Evolutionary conservation across 2,888 invertebrate genomes (phyloP), one percentile per base, ranked within the genome.

Genomic region (Aporophyla lueneburgensis): DNA sequence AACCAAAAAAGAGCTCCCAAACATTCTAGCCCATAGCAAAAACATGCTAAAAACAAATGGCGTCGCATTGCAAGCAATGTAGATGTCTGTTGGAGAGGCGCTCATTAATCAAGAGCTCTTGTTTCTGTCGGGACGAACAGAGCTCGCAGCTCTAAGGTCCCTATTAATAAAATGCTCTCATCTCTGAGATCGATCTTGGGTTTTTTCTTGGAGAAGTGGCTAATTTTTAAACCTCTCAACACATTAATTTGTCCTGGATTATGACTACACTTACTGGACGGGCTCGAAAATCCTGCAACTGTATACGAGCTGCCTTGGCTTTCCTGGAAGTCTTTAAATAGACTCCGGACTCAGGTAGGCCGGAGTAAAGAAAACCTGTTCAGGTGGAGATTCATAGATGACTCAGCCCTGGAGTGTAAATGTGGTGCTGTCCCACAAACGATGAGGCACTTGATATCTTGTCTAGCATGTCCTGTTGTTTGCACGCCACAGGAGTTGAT

Each of bases 101-200:
- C 54, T 12, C 12, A 84, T 84, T 83, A 83, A 86, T 84, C 80
- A 76, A 16, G 66, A 43, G 59, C 56, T 70, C 70, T 53, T 78
- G 79, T 83, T 58, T 53, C 46, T 67, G 78, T 83, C 83, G 14
- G n/a, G 65, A n/a, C 5, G 33, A 81, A 56, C 24, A 81, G 63
- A 75, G 53, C 75, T 59, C 24, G 16, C 10, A 16, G 75, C 63
- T 54, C 33, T 53, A 53, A 27, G 53, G 33, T 63, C 21, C 51
- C n/a, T 58, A 46, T 58, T 75, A n/a, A 78, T 74, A 81, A 73
- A 53, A 58, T 46, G 10, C 33, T 65, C 14, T 74, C 16, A 74
- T 74, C 19, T 58, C 10, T 21, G 7, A 63, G 63, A 71, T 80
- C 40, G 21, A 71, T 71, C 63, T 49, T 24, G 54, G n/a, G 12